Conservation (phyloP, 92 coral and sea anemone genomes). For the Muricea muricata region DNA sequence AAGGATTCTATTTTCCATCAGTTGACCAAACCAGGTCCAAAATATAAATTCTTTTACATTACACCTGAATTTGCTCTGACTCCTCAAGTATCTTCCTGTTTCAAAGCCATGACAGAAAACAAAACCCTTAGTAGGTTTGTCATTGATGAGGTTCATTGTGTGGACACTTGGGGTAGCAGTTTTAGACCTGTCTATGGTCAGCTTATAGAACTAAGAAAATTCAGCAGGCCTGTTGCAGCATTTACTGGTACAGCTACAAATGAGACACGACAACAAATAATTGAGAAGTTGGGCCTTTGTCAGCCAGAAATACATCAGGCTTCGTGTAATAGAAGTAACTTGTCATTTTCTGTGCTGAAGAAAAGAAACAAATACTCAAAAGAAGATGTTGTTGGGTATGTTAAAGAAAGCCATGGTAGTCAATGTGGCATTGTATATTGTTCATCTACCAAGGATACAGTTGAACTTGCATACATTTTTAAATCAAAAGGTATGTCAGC, state of each 20-base stretch:
- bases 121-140: neutral
- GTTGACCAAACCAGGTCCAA: neutral
- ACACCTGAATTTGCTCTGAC: constrained; percentile 16
- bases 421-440: constrained; percentile 10
- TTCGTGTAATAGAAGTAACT: neutral
- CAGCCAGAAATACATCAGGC: neutral
- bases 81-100: neutral
- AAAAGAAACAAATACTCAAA: constrained; percentile 10
- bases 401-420: neutral
- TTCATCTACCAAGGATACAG: constrained; percentile 5
- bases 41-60: neutral
- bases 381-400: neutral
- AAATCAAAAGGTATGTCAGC: neutral
- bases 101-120: neutral
- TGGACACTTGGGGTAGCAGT: neutral
- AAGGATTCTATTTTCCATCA: neutral
- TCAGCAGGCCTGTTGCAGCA: neutral
- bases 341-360: neutral
- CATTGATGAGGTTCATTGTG: neutral
- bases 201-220: neutral
- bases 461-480: constrained; percentile 7
- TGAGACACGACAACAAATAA: neutral
- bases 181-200: constrained; percentile 7
- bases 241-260: constrained; percentile 15
- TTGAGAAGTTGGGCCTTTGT: constrained; percentile 1